Base-by-base conservation (phyloP, 2,888 invertebrate species). In the Cryptophagus acutangulus region DNA sequence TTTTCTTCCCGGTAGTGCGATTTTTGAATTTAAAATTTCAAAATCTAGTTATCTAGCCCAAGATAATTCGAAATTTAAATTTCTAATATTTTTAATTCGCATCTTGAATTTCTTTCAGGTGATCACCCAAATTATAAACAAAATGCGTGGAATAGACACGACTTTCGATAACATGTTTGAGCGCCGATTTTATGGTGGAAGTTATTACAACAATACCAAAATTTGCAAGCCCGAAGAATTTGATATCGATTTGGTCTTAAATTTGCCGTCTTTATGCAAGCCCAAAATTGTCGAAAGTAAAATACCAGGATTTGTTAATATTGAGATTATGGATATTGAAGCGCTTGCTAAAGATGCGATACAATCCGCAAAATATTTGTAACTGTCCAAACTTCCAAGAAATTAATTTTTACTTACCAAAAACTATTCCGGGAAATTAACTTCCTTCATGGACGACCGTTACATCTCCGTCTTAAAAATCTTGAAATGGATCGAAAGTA, bases 201-300 rank as follows among this genome's bases (percentile, higher is more conserved):
- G 79, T 54, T 79, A 71, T 25, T 78, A 74, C 44, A 80, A 81
- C 52, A 71, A 72, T n/a, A 70, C 79, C 17, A 77, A 76, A 61
- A 72, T 79, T 0, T 71, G 74, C 2, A 71, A 72, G 40, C 74
- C 80, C 12, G 74, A 77, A 45, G 81, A 81, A 53, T 81, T 74
- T 49, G 81, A 81, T 54, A 69, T 80, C 58, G 76, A 80, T 62
- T 65, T 79, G 3, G 68, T 77, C 2, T 70, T 81, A 31, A 66
- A 70, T 1, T 56, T 81, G 10, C 77, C 79, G 2, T 63, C 71
- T 38, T 64, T 66, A 25, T 69, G 71, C 17, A 54, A 66, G 24
- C 69, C 72, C 17, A 54, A 59, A 29, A 24, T 65, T 13, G 45
- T 45, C n/a, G 40, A 42, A 4, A 52, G 56, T 9, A 48, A 61